phyloP scores from a whole-genome alignment of 2,797 vertebrate genomes.

The Melanotaenia pygmaea region DNA sequence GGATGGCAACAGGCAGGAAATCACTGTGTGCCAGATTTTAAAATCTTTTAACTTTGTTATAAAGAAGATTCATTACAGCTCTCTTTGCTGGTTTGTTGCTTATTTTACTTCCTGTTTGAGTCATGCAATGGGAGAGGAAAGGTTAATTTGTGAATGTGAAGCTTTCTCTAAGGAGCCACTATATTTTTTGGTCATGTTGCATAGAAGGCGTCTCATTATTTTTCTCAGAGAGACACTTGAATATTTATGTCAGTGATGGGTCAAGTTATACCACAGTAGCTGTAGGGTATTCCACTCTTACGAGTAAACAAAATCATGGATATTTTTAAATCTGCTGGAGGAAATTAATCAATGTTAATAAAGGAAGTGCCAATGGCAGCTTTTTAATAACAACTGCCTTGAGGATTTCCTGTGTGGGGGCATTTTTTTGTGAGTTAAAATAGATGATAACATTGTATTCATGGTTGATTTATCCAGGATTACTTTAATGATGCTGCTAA shows the following conservation, averaged over 20 bases:
- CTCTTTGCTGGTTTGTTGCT: constrained; percentile 6
- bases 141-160: constrained; percentile 22
- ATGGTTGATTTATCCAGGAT: constrained; percentile 17
- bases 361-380: constrained; percentile 31
- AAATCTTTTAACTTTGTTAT: constrained; percentile 59
- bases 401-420: constrained; percentile 15
- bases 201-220: constrained; percentile 23
- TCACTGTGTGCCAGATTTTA: constrained; percentile 58
- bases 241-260: constrained; percentile 36
- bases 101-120: neutral
- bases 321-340: constrained; percentile 39
- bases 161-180: neutral
- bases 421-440: constrained; percentile 5
- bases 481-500: neutral
- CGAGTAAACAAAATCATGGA: constrained; percentile 33
- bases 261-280: constrained; percentile 50
- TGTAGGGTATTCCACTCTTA: constrained; percentile 28
- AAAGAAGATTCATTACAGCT: constrained; percentile 48
- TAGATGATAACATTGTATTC: constrained; percentile 25
- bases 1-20: constrained; percentile 63
- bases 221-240: constrained; percentile 16
- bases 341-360: constrained; percentile 49
- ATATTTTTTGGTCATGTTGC: constrained; percentile 1
- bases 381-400: constrained; percentile 36
- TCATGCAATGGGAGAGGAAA: neutral